Evolutionary conservation across 2,888 invertebrate species (phyloP), one percentile per base, ranked within the genome.

Genomic region (Latheticus oryzae): DNA sequence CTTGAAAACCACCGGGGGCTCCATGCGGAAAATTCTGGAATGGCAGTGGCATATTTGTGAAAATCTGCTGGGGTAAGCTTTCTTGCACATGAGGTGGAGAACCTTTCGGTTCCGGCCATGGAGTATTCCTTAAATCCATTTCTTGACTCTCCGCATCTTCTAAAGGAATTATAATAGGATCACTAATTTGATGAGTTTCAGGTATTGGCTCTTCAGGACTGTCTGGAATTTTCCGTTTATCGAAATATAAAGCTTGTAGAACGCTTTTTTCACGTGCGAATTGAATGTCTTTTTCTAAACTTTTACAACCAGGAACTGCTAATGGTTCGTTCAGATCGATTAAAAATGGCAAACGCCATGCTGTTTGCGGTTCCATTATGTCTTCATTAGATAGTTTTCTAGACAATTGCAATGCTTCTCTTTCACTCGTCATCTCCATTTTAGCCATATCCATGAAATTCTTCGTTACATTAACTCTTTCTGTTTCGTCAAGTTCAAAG

Each of bases 401-500:
- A 7, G 87, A 87, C 76, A 89, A 86, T 68, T 88, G 85, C 73
- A 93, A 83, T n/a, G 90, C 88, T 73, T 92, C 90, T 47, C 92
- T 85, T 80, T 97, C 97, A 68, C 89, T 84, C 58, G 86, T 85
- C 71, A 91, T 88, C 75, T 97, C 97, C 82, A 93, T 87, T 75
- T 91, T 87, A 74, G 93, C 93, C 90, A 95, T 90, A 71, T 95
- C 95, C 21, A 88, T 90, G 78, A 97, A 97, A 19, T 86, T 91
- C 78, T 89, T 93, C 1, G 89, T 95, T 1, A 97, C 97, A 79
- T 97, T 97, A 1, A 95, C 93, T 73, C 97, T 85, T 80, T 98
- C 97, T 8, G 91, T 95, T 79, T 96, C 97, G 78, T 97, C 97
- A 65, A 97, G 80, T 77, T 97, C 97, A 78, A 98, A 97, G 79